Percentiles rank a stretch among this genome's conserved stretches.
Conservation (phyloP, 2,888 invertebrate genomes). For the Eristalinus aeneus region DNA sequence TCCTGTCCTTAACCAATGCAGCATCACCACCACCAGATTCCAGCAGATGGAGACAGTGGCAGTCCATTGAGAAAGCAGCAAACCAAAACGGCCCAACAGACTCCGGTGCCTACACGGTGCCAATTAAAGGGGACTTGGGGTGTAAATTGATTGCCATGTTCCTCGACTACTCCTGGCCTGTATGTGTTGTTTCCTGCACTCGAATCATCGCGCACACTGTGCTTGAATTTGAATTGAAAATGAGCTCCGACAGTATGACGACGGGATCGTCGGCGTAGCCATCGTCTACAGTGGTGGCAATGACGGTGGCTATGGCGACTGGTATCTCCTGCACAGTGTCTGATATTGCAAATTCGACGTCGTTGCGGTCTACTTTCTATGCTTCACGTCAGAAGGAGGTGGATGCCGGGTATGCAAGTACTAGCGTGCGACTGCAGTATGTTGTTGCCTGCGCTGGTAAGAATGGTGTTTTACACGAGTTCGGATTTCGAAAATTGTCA, state of each 20-base stretch:
- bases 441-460: slow-evolving; percentile 55
- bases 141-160: slow-evolving; percentile 72
- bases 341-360: slow-evolving; percentile 30
- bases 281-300: neutral
- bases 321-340: slow-evolving; percentile 20
- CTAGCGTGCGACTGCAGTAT: slow-evolving; percentile 63
- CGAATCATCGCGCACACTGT: slow-evolving; percentile 47
- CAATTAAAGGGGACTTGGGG: slow-evolving; percentile 71
- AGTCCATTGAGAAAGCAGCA: slow-evolving; percentile 53
- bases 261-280: slow-evolving; percentile 9
- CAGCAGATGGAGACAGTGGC: slow-evolving; percentile 48
- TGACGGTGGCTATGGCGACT: neutral
- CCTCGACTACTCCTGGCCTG: slow-evolving; percentile 54
- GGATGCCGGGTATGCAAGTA: slow-evolving; percentile 53
- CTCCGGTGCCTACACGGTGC: slow-evolving; percentile 69
- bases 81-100: slow-evolving; percentile 37
- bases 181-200: slow-evolving; percentile 62
- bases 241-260: slow-evolving; percentile 53
- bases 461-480: slow-evolving; percentile 70
- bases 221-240: slow-evolving; percentile 68
- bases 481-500: slow-evolving; percentile 70
- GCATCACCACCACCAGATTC: slow-evolving; percentile 17
- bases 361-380: slow-evolving; percentile 67
- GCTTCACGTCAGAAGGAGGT: slow-evolving; percentile 40
- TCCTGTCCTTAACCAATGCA: slow-evolving; percentile 54